Base-by-base conservation (phyloP, 1,140 invertebrate genomes). In the Pseudomyrmex concolor region DNA sequence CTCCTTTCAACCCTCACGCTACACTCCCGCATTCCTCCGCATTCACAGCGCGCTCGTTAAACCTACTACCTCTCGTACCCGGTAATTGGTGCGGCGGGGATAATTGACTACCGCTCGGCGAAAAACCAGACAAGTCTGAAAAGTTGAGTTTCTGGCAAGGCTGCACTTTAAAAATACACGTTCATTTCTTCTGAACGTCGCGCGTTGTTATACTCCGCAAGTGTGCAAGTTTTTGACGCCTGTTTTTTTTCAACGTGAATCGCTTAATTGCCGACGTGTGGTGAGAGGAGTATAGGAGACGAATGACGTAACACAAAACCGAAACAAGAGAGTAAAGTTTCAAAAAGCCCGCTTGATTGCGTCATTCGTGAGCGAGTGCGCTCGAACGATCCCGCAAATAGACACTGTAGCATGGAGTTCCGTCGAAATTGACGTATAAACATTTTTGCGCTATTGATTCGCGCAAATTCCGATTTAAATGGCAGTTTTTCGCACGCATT, bases 401-500 rank as follows among this genome's bases (percentile, higher is more conserved):
- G 66, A 80, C 54, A 71, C 51, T 19, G 64, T 48, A 45, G 9
- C 50, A 50, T 12, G 15, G 67, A 48, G 59, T 51, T 81, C 54
- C 17, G 51, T 67, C 19, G 9, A 80, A 71, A 80, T 80, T 80
- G 76, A 71, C 76, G 19, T 60, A 80, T 71, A 80, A 80, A 80
- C 73, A 76, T 64, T 76, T 64, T 64, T 59, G 59, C 50, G 34
- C 22, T 10, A 51, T n/a, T 48, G 76, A 50, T 80, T 80, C 73
- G 66, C 12, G 57, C 55, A 1, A 80, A 80, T 70, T 80, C 22
- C 54, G 54, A 70, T 80, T 34, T 80, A 80, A 80, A 80, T 19
- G 76, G 43, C 8, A 71, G 64, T 70, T 59, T 68, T 71, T 25
- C 45, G 15, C 54, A 43, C 60, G 54, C 34, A 34, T 7, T 34